Base-by-base conservation (phyloP, 2,888 invertebrate genomes). In the Panorpa germanica region DNA sequence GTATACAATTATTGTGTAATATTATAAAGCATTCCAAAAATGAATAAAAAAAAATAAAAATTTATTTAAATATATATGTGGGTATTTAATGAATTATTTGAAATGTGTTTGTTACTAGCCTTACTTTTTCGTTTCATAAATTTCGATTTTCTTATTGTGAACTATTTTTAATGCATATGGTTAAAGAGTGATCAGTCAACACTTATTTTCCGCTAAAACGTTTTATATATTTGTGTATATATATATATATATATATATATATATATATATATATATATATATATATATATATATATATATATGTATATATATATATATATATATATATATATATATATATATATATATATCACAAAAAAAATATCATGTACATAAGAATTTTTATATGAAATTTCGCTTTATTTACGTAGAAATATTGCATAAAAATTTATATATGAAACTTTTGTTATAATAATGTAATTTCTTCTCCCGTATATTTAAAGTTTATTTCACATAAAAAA, bases 281-380 rank as follows among this genome's bases (percentile, higher is more conserved):
- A 12, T 28, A 31, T 31, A 29, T 29, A 29, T 29, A 18, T 29
- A 29, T 29, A 17, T 29, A 29, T 29, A n/a, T 23, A 29, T 23
- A 29, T n/a, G n/a, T 29, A 23, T 29, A 23, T 29, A 15, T 20
- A 21, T 12, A n/a, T 14, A 22, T 30, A 16, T 11, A 16, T 22
- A 17, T 13, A 23, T 14, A 26, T 18, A 26, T 26, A 19, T 26
- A 19, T 26, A 17, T 18, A 26, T 26, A 19, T 26, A 18, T 26
- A 11, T 18, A n/a, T n/a, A n/a, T n/a, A n/a, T n/a, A n/a, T n/a
- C n/a, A n/a, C n/a, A n/a, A n/a, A n/a, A n/a, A n/a, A 13, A 25
- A 14, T 10, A 7, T 11, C 26, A 17, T 18, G 26, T 26, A 17
- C 26, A 26, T 26, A 13, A 10, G 10, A 12, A 7, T 26, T 12